Conservation (phyloP, 2,888 invertebrate genomes). For the Nesidiocoris tenuis region DNA sequence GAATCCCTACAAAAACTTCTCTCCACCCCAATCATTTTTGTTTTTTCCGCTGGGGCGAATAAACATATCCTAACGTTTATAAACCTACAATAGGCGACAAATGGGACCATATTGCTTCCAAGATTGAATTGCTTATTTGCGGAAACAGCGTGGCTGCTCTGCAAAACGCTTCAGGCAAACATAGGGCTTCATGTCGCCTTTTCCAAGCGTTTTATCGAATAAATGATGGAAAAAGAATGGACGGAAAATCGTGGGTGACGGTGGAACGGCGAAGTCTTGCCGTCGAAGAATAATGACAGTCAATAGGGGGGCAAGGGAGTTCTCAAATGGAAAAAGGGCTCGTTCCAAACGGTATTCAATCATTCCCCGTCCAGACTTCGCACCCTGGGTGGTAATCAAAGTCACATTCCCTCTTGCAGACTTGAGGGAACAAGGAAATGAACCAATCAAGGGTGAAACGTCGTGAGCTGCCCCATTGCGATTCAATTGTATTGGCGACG, state of each 20-base stretch:
- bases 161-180: neutral
- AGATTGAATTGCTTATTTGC: neutral
- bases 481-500: slow-evolving; percentile 27
- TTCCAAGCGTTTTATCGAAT: neutral
- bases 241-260: neutral
- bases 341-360: slow-evolving; percentile 38
- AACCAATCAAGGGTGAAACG: slow-evolving; percentile 39
- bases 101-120: neutral
- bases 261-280: neutral
- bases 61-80: too few relatives aligned
- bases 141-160: neutral
- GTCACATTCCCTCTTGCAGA: slow-evolving; percentile 34
- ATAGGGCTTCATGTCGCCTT: neutral
- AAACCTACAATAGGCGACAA: too few relatives aligned
- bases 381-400: slow-evolving; percentile 22
- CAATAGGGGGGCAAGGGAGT: slow-evolving; percentile 36
- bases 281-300: slow-evolving; percentile 32
- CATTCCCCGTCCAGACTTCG: slow-evolving; percentile 17
- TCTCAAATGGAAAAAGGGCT: slow-evolving; percentile 34
- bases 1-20: too few relatives aligned
- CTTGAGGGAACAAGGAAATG: slow-evolving; percentile 40
- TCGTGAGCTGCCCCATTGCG: slow-evolving; percentile 38
- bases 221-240: neutral
- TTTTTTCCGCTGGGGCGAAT: too few relatives aligned
- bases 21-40: too few relatives aligned